Conservation (phyloP, 2,888 invertebrate genomes). For the Phasia obesa region DNA sequence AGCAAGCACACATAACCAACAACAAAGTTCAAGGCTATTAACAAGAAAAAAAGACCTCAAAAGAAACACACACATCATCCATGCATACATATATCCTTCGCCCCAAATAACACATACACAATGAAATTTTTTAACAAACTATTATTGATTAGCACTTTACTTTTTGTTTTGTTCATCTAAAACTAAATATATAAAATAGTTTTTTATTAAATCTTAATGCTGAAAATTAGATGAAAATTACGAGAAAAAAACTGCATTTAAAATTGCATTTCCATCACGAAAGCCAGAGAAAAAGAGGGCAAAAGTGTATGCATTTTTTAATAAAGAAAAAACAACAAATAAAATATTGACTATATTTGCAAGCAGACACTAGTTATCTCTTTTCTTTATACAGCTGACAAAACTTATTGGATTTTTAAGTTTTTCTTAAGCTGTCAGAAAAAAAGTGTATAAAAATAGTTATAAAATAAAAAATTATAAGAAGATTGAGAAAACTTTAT, state of each 20-base stretch:
- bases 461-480: constrained; percentile 38
- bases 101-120: background rate
- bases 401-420: constrained; percentile 16
- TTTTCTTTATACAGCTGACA: constrained; percentile 4
- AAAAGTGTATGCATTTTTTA: constrained; percentile 25
- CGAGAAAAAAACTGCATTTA: constrained; percentile 34
- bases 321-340: constrained; percentile 26
- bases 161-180: background rate
- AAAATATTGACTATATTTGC: background rate
- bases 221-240: constrained; percentile 11
- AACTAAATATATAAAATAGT: no score
- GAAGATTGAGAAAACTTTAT: background rate
- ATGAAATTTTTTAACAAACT: background rate
- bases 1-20: constrained; percentile 52
- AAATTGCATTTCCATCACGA: constrained; percentile 43
- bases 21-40: constrained; percentile 72
- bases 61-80: constrained; percentile 19
- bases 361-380: constrained; percentile 19
- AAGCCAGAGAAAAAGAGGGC: constrained; percentile 27
- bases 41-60: constrained; percentile 50
- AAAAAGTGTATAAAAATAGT: constrained; percentile 52
- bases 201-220: no score
- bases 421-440: background rate
- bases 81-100: background rate
- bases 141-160: background rate